phyloP scores from a whole-genome alignment of 2,888 invertebrate genomes.

The Xylota segnis region DNA sequence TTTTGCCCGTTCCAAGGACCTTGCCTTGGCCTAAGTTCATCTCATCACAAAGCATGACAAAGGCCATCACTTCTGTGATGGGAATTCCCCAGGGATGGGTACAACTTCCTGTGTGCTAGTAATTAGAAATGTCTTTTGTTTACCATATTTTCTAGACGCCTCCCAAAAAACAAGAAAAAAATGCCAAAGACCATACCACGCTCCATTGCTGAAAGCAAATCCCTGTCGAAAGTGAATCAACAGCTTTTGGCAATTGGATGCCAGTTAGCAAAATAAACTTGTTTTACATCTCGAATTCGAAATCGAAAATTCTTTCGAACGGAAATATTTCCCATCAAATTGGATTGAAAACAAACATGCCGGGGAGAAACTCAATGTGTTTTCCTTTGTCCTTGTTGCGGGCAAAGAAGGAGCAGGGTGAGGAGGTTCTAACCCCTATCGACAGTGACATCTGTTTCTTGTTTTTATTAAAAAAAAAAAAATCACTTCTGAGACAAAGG shows the following conservation, averaged over 20 bases:
- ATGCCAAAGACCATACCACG: no score
- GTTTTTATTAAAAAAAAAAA: background rate
- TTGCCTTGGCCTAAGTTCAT: background rate
- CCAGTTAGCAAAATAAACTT: conserved; percentile 5
- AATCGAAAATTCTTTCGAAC: conserved; percentile 4
- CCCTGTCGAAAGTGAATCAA: no score
- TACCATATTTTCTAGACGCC: background rate
- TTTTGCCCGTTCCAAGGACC: conserved; percentile 6
- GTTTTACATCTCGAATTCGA: conserved; percentile 1
- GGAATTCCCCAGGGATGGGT: background rate
- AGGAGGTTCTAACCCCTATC: background rate
- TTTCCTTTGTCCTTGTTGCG: background rate
- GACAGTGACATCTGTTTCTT: conserved; percentile 15
- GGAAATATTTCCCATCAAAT: conserved; percentile 13
- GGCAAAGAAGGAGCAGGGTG: no score
- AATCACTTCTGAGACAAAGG: background rate
- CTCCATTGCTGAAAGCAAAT: no score
- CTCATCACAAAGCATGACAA: background rate
- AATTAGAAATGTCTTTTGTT: background rate
- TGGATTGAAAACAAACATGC: conserved; percentile 16
- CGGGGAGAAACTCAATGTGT: background rate
- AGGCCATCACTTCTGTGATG: background rate
- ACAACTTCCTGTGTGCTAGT: background rate
- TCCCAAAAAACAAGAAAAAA: no score
- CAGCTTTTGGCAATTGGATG: background rate